A percentile compares a stretch with the other conserved stretches of the same genome.
phyloP scores from a whole-genome alignment of 2,888 invertebrate genomes.

The Digitonthophagus gazella region DNA sequence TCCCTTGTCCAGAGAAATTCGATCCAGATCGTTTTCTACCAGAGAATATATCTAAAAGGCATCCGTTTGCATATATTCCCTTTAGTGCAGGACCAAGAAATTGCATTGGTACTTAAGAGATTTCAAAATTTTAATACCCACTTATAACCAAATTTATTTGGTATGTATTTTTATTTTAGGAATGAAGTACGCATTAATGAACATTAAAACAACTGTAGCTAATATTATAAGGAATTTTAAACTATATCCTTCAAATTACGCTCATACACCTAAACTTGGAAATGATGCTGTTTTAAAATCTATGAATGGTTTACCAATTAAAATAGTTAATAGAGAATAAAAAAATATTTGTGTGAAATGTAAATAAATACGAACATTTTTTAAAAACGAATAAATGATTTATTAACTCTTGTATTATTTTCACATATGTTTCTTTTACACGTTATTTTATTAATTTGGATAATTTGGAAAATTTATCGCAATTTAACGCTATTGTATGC shows the following conservation, averaged over 20 bases:
- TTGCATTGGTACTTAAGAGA: conserved; percentile 23
- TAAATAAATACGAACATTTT: too few species aligned
- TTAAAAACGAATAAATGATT: too few species aligned
- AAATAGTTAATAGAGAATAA: conserved; percentile 24
- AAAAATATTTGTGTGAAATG: not conserved
- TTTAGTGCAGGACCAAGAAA: conserved; percentile 28
- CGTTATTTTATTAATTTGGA: not conserved
- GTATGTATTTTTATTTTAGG: conserved; percentile 25
- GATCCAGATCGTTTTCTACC: conserved; percentile 27
- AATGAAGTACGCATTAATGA: conserved; percentile 31
- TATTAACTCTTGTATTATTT: too few species aligned
- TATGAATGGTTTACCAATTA: conserved; percentile 32
- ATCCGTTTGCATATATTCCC: conserved; percentile 27
- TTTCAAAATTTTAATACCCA: not conserved
- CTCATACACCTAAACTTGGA: conserved; percentile 29
- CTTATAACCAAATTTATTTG: too few species aligned
- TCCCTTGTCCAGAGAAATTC: conserved; percentile 26
- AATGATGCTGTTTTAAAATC: conserved; percentile 33
- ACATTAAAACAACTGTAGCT: conserved; percentile 30
- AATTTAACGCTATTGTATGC: not conserved
- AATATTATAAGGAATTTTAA: conserved; percentile 32
- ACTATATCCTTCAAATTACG: conserved; percentile 30
- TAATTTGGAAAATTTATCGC: not conserved
- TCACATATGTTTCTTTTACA: not conserved
- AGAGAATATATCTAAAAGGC: conserved; percentile 20